Base-by-base conservation (phyloP, 1,140 invertebrate species). In the Steinernema feltiae region DNA sequence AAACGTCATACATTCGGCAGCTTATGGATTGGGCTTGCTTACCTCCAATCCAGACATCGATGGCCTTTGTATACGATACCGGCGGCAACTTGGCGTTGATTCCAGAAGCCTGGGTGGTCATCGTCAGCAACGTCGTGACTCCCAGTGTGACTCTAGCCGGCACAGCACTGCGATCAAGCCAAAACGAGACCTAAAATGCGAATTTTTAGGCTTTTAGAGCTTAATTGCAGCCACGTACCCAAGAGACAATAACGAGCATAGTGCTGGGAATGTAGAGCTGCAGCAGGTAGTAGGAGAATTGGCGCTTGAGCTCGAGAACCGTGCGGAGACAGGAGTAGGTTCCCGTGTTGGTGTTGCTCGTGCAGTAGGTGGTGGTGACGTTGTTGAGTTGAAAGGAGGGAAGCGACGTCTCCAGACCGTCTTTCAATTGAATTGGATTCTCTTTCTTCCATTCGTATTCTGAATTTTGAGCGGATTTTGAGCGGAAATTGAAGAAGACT, bases 321-420 rank as follows among this genome's bases (percentile, higher is more conserved):
- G 96, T 94, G 88, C 94, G 94, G 81, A 97, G 88, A 88, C 95
- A 97, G 89, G 94, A 96, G 91, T 97, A 97, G 89, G 93, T 92
- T 85, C 94, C 94, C 82, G 94, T 97, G 87, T 95, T 95, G 70
- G 94, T 97, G 88, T 93, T 94, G 88, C 93, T 94, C 88, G 95
- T 94, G 87, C 94, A 97, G 85, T 94, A 94, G 87, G 94, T 92
- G 75, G 94, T 95, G 71, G 92, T 89, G 87, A 94, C 94, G 87
- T 94, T 94, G 87, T 94, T 93, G 74, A 97, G n/a, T n/a, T n/a
- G n/a, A n/a, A n/a, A n/a, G n/a, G n/a, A n/a, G n/a, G n/a, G n/a
- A n/a, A n/a, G n/a, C n/a, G n/a, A n/a, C n/a, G n/a, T n/a, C n/a
- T n/a, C n/a, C n/a, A n/a, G n/a, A n/a, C n/a, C n/a, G n/a, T n/a